phyloP scores from a whole-genome alignment of 2,113 vertebrate genomes.

The Fregata magnificens region DNA sequence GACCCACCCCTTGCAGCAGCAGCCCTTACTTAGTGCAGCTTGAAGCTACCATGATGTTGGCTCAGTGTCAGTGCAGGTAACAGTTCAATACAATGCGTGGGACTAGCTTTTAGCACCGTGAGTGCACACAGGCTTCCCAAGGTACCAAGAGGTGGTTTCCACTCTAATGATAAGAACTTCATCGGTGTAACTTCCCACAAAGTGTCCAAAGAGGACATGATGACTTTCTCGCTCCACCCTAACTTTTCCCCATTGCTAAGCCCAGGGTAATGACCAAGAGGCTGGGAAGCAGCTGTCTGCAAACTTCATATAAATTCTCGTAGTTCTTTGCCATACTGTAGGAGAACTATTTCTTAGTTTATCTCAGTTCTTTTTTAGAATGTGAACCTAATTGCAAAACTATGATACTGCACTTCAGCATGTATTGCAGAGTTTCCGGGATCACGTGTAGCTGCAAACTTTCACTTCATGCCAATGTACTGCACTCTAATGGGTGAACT shows the following conservation, averaged over 20 bases:
- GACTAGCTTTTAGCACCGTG: not conserved
- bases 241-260: not conserved
- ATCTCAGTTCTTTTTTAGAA: slow-evolving; percentile 10
- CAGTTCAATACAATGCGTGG: not conserved
- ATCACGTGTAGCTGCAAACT: slow-evolving; percentile 38
- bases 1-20: not conserved
- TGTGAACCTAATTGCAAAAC: slow-evolving; percentile 36
- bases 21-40: not conserved
- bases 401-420: not conserved
- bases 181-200: not conserved
- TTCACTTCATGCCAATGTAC: slow-evolving; percentile 40
- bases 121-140: not conserved
- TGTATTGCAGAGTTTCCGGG: slow-evolving; percentile 47
- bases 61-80: not conserved
- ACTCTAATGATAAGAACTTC: not conserved
- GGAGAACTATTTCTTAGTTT: slow-evolving; percentile 7
- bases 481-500: not conserved
- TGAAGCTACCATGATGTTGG: not conserved
- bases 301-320: not conserved
- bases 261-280: not conserved
- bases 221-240: not conserved
- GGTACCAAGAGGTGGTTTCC: not conserved
- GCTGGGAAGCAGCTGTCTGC: not conserved
- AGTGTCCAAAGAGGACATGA: not conserved
- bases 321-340: not conserved